Conservation (phyloP, 2,797 vertebrate genomes). For the Allobates femoralis region DNA sequence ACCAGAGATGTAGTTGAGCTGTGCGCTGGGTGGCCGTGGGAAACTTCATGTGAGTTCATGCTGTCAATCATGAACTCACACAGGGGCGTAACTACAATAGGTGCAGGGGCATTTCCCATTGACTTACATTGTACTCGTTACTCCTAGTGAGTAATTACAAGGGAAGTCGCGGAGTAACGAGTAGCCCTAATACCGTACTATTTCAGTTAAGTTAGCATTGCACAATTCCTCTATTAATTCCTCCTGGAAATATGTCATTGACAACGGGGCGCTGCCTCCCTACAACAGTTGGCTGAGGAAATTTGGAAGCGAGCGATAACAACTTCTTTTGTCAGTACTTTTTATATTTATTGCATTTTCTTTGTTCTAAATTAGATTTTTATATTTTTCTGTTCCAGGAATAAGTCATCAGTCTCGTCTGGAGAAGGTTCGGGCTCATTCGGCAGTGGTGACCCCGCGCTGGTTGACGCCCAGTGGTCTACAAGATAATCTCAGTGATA, state of each 20-base stretch:
- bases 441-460: constrained; percentile 16
- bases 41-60: no score
- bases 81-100: no score
- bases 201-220: background rate
- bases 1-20: no score
- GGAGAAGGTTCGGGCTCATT: constrained; percentile 14
- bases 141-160: no score
- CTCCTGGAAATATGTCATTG: background rate
- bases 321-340: no score
- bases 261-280: background rate
- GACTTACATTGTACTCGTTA: no score
- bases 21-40: no score
- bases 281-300: no score
- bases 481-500: background rate
- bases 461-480: constrained; percentile 13
- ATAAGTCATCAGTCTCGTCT: background rate
- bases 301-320: background rate
- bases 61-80: no score
- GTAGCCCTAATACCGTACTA: no score
- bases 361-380: background rate
- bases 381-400: background rate
- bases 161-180: no score
- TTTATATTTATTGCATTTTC: background rate
- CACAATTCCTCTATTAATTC: background rate
- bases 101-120: no score